Base-by-base conservation (phyloP, 2,797 vertebrate genomes). In the Notolabrus celidotus region DNA sequence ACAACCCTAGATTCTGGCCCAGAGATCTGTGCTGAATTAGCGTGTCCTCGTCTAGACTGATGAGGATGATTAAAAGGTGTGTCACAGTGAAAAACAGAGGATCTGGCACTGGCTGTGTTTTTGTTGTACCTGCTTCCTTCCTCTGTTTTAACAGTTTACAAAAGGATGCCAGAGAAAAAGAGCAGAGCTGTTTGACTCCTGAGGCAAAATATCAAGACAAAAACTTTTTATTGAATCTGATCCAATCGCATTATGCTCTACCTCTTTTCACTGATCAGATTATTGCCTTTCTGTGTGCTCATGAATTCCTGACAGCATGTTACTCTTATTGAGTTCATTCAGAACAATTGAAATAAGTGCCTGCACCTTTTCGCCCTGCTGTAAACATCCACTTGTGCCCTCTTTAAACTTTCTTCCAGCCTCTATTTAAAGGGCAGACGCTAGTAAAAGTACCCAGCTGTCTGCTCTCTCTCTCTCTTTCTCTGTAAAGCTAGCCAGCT, bases 361-460 rank as follows among this genome's bases (percentile, higher is more conserved):
- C 63, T 72, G 50, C 80, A 79, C 74, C 70, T 88, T 71, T 80
- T 74, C 79, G 71, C 25, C 71, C 77, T 60, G 80, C 62, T 61
- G 69, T 87, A 85, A 89, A 90, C 85, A 87, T 86, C 84, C 83
- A 89, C 83, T 89, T 81, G 79, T 84, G 80, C 71, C 77, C 83
- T 88, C 79, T 90, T 88, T 88, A 87, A 89, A 88, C 84, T 88
- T 89, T 88, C 79, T 76, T 89, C 56, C 73, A 86, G 84, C 85
- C 81, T 82, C 73, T 83, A 85, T 86, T 86, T 85, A 88, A 86
- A 88, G 83, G 82, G 71, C 82, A 88, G 86, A 91, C 79, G 38
- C 83, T 80, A 86, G 89, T 91, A 92, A 90, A 90, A 82, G 83
- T 80, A 72, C 45, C 77, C 83, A 83, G 87, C 91, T 89, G 88